Evolutionary conservation across 2,113 vertebrate genomes (phyloP).

Genomic region (Gadus macrocephalus): DNA sequence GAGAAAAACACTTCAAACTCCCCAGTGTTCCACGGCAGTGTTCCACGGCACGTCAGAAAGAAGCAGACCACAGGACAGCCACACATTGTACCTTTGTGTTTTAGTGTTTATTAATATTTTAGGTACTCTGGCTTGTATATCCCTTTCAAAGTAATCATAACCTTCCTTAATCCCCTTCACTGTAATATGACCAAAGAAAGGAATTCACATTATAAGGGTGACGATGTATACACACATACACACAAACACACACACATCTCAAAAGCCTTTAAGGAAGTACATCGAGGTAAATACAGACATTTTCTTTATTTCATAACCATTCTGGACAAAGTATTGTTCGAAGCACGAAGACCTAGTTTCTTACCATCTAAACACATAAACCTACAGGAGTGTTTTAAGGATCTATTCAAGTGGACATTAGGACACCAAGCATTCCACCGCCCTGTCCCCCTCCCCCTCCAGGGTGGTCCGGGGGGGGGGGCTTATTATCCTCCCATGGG

Average conservation of each 20-base stretch:
- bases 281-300: constrained; percentile 64
- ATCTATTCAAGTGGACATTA: constrained; percentile 44
- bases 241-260: constrained; percentile 52
- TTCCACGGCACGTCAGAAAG: no score
- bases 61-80: no score
- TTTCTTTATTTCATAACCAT: constrained; percentile 53
- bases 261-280: constrained; percentile 62
- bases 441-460: constrained; percentile 25
- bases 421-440: constrained; percentile 36
- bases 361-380: constrained; percentile 62
- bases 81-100: no score
- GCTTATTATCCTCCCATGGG: no score
- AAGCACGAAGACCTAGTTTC: constrained; percentile 53
- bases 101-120: constrained; percentile 32
- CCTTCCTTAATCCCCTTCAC: constrained; percentile 44
- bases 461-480: no score
- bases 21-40: no score
- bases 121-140: constrained; percentile 58
- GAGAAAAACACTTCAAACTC: no score
- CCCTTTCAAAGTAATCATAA: constrained; percentile 58
- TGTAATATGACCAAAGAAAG: constrained; percentile 66
- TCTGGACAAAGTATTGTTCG: constrained; percentile 56
- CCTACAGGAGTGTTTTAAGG: constrained; percentile 63
- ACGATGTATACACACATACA: constrained; percentile 38
- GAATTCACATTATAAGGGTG: constrained; percentile 60